phyloP scores from a whole-genome alignment of 2,113 vertebrate genomes.

The Neofelis nebulosa region DNA sequence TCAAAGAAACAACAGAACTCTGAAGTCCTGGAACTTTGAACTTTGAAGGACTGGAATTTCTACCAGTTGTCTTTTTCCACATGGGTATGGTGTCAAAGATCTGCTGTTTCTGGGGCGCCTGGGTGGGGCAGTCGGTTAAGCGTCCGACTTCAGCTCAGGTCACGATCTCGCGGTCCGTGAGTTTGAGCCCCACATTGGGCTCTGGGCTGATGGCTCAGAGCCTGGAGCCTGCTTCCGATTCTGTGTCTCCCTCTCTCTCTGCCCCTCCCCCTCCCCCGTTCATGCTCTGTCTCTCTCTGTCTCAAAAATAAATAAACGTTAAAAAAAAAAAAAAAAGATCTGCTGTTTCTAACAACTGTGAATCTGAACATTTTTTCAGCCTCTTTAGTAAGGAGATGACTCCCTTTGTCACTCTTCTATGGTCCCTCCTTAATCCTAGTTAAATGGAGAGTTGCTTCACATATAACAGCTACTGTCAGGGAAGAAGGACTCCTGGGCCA shows the following conservation, averaged over 20 bases:
- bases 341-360: background rate
- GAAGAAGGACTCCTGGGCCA: background rate
- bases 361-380: background rate
- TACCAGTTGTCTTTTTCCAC: background rate
- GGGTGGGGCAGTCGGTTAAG: no score
- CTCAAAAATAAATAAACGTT: no score
- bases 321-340: background rate
- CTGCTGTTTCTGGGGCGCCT: background rate
- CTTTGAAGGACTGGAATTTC: background rate
- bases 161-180: no score
- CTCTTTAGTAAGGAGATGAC: background rate
- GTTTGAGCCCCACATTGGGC: no score
- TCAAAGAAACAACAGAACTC: background rate
- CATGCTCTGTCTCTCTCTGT: no score
- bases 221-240: no score
- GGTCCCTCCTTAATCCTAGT: background rate
- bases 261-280: no score
- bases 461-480: background rate
- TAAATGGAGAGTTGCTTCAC: background rate
- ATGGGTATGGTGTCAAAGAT: background rate
- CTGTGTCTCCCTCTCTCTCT: no score
- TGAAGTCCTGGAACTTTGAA: constrained; percentile 7
- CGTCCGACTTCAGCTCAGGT: no score
- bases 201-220: no score
- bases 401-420: background rate